Conservation (phyloP, 1,140 invertebrate genomes). For the Magallana gigas region DNA sequence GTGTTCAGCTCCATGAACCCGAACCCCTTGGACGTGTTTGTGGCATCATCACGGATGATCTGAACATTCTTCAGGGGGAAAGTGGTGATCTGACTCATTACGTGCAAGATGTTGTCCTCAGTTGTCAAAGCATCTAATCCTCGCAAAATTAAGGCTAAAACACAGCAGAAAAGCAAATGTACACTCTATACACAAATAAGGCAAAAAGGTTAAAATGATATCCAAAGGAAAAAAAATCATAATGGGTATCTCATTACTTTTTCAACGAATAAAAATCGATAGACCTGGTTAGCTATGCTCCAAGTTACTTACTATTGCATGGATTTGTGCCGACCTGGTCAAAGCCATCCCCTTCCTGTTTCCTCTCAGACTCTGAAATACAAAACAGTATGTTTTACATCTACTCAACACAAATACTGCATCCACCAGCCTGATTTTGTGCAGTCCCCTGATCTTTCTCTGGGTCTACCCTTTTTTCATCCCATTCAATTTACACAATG, state of each 20-base stretch:
- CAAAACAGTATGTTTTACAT: constrained; percentile 43
- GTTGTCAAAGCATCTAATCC: constrained; percentile 91
- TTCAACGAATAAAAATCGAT: not conserved
- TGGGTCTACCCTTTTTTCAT: constrained; percentile 23
- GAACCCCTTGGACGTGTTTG: constrained; percentile 85
- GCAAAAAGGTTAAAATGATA: not conserved
- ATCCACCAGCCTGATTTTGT: constrained; percentile 27
- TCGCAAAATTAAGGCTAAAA: constrained; percentile 88
- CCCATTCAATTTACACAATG: not conserved
- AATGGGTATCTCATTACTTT: too few species aligned
- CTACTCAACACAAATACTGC: not conserved
- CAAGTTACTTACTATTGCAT: constrained; percentile 87
- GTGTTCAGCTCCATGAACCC: constrained; percentile 84
- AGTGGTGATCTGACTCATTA: constrained; percentile 83
- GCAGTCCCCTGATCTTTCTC: constrained; percentile 17
- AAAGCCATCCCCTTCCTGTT: constrained; percentile 85
- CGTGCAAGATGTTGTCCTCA: constrained; percentile 88
- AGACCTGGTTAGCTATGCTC: not conserved
- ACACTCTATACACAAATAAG: not conserved
- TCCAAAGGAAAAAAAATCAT: not conserved
- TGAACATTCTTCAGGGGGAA: constrained; percentile 88
- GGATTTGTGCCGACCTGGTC: constrained; percentile 93
- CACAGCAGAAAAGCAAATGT: not conserved
- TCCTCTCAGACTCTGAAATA: constrained; percentile 77
- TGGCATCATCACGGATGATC: constrained; percentile 89